Evolutionary conservation across 23 tunicate genomes (phyloP), one percentile per base, ranked within the genome.

Genomic region (Halocynthia aurantium): DNA sequence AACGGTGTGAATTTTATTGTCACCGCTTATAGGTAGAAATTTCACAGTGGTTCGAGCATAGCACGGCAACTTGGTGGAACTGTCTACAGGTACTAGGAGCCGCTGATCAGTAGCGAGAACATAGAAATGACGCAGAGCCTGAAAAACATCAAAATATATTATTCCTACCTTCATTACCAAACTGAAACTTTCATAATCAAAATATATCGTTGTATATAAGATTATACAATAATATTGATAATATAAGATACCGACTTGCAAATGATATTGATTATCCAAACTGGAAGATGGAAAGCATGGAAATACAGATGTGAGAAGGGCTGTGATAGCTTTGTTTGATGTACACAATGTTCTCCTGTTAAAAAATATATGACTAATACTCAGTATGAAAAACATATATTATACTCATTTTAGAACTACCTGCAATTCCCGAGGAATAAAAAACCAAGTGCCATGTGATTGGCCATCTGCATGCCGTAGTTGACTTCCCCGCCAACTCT

Each of bases 401-500:
- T 65, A 11, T 10, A 8, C 6, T 9, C 13, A 11, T 20, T 15
- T 20, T 10, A 20, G 49, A n/a, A 9, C n/a, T 71, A 92, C 91
- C 91, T 84, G 91, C 99, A 94, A 19, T 78, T 75, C 49, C 99
- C 99, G 2, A 94, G 82, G 67, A 94, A 94, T 18, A 94, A 71
- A 57, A 94, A 88, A 8, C 99, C 99, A 4, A 94, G 17, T n/a
- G 96, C 95, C 91, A 88, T 85, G 60, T 85, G 87, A 50, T 80
- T 80, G 19, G 99, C 95, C 91, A 94, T 85, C 55, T 94, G 99
- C 80, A 82, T 77, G 21, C 99, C 99, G 63, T 88, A 94, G 67
- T 72, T 88, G 10, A 94, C 67, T 22, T 88, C 87, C 10, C 64
- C 73, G 53, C 56, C 63, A 72, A 85, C 78, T 50, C 71, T 81